Evolutionary conservation across 2,797 vertebrate genomes (phyloP), one percentile per base, ranked within the genome.

Genomic region (Botia kubotai): DNA sequence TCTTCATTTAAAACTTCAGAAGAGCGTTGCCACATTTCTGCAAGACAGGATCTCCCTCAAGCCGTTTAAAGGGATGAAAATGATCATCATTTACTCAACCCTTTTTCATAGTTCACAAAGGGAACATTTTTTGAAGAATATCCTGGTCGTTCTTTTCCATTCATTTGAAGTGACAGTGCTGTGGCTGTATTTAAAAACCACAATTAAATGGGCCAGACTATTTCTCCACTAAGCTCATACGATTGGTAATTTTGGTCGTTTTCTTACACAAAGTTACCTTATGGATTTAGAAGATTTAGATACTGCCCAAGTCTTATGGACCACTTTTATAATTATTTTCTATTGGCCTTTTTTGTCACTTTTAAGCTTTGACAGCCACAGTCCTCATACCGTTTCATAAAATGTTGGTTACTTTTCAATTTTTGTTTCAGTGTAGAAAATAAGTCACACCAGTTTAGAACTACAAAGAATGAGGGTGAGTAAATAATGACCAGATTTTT

Each of bases 21-120:
- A 13, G 52, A 63, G 55, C 23, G 36, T 65, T 79, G 72, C 26
- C 77, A 53, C 57, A 36, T 39, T 39, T 39, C 29, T 39, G n/a
- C 63, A 39, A n/a, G 29, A n/a, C 2, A 0, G 23, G 23, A 36
- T 66, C 43, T 19, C 23, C 57, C 16, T 60, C n/a, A 23, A 16
- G 26, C 4, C 29, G 23, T 50, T 63, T 16, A 62, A 16, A 62
- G 52, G 6, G 14, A 6, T 14, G 4, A 14, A 14, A 29, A 62
- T 14, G 13, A 13, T 62, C 23, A 29, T 29, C 23, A 62, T 62
- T 62, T 62, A 62, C 14, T 53, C 1, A 17, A 10, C 5, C 23
- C 1, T 29, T 29, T 16, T 14, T 1, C 7, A 26, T 16, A 6
- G 23, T 6, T 29, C 23, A 29, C 23, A 29, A 23, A 58, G 10